Base-by-base conservation (phyloP, 2,113 vertebrate species). In the Strigops habroptila region DNA sequence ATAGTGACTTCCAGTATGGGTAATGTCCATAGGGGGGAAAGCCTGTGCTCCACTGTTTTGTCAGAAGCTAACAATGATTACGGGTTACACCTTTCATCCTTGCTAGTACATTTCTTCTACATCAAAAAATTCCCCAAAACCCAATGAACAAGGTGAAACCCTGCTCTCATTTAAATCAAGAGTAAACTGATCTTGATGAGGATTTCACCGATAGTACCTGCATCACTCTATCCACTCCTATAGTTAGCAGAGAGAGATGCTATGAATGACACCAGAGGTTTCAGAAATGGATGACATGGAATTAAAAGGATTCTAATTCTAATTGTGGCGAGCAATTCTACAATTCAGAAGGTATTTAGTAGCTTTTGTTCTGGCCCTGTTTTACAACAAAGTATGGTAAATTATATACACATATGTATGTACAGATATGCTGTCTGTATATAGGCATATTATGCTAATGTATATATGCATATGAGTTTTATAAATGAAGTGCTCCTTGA, bases 401-500 rank as follows among this genome's bases (percentile, higher is more conserved):
- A 65, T 71, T 39, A 25, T 19, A 10, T 0, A 14, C 9, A 31
- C 2, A 0, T 3, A 10, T 3, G 12, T 18, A 44, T 0, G 7
- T 19, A 70, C 8, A 41, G 82, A 37, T n/a, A 23, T 0, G 6
- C 41, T 21, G 24, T 8, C 35, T n/a, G 39, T 7, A 19, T 9
- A 18, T 1, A 39, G n/a, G 17, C 12, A 14, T 2, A 12, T 2
- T 4, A 9, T 18, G 30, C 27, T 44, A 30, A 41, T 4, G 15
- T 15, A 4, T 4, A 13, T 3, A 14, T 18, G 10, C 12, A 17
- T 7, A 8, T 3, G 27, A 23, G 60, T 27, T 89, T 84, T 23
- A 49, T 15, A 37, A 82, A 79, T 28, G 33, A 79, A 90, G 23
- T 9, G 25, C 70, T 82, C 43, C 39, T 73, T 43, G 70, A 39